phyloP scores from a whole-genome alignment of 2,113 vertebrate species.

The Salminus brasiliensis region DNA sequence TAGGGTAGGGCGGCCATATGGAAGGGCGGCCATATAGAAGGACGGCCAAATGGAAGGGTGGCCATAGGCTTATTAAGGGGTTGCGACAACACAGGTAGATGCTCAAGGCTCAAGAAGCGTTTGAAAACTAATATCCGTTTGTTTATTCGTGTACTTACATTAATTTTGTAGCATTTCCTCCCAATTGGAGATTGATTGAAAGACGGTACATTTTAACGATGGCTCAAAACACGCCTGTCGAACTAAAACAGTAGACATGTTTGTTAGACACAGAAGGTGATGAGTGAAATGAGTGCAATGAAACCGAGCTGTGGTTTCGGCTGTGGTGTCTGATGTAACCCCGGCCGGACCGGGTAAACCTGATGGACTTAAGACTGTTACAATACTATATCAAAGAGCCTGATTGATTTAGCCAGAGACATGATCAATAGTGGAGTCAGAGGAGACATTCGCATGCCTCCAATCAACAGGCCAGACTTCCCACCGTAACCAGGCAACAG shows the following conservation, averaged over 20 bases:
- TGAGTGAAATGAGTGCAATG: too few relatives aligned
- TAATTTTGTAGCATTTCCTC: not conserved
- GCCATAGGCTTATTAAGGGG: too few relatives aligned
- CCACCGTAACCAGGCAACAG: slow-evolving; percentile 50
- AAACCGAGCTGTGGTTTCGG: not conserved
- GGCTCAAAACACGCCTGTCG: slow-evolving; percentile 7
- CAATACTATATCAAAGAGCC: slow-evolving; percentile 49
- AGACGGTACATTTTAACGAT: not conserved
- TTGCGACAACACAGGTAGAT: too few relatives aligned
- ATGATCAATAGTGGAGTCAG: slow-evolving; percentile 54
- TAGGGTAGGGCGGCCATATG: too few relatives aligned
- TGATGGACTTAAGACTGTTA: slow-evolving; percentile 38
- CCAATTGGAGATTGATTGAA: not conserved
- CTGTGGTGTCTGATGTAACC: slow-evolving; percentile 28
- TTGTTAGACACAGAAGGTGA: slow-evolving; percentile 11
- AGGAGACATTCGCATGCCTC: slow-evolving; percentile 41
- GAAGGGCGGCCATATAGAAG: too few relatives aligned
- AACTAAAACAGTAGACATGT: too few relatives aligned
- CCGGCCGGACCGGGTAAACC: slow-evolving; percentile 16
- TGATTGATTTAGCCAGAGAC: slow-evolving; percentile 46
- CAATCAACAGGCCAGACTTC: slow-evolving; percentile 47
- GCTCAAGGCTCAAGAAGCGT: too few relatives aligned
- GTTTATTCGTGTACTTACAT: not conserved
- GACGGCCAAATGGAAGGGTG: too few relatives aligned
- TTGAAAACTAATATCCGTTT: not conserved